Base-by-base conservation (phyloP, 1,140 invertebrate species). In the Eulimnadia texana region DNA sequence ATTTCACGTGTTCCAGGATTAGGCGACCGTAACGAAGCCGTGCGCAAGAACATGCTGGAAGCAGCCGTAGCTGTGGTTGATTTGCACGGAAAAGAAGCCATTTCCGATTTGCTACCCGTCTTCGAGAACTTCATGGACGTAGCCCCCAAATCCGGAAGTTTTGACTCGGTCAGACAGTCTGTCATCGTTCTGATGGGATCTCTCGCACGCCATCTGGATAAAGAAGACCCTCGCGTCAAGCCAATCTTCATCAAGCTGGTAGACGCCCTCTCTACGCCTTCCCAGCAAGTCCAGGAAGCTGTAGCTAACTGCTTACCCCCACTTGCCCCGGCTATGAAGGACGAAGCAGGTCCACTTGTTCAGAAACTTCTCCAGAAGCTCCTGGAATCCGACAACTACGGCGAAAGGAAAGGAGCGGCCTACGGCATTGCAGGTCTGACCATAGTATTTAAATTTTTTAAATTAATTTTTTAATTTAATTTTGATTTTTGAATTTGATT, bases 181-280 rank as follows among this genome's bases (percentile, higher is more conserved):
- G 91, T 98, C 49, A 91, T 99, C 28, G 88, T 99, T 68, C 76
- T 99, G 9, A 94, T 99, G 86, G 96, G 96, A 16, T 93, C 88
- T 0, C 77, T 99, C 64, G 95, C 95, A 1, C 80, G 89, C 42
- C 94, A 99, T 81, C 82, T 99, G 65, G 90, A 95, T 63, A 87
- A 86, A 56, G 84, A 87, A 67, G 90, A 98, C 75, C 78, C 82
- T 1, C 72, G 93, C 76, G 83, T 84, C 54, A 88, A 91, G 70
- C 92, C 93, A 1, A 99, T 99, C 67, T 86, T 98, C 16, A 82
- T 82, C 65, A 83, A 93, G 68, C 75, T 99, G 28, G 83, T 99
- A 47, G 83, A 87, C 63, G 90, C 94, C 2, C 76, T 99, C 0
- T 90, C 90, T 3, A 98, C 95, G 42, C 95, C 96, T 10, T 98